Conservation (phyloP, 2,113 vertebrate species). For the Bubo blakistoni region DNA sequence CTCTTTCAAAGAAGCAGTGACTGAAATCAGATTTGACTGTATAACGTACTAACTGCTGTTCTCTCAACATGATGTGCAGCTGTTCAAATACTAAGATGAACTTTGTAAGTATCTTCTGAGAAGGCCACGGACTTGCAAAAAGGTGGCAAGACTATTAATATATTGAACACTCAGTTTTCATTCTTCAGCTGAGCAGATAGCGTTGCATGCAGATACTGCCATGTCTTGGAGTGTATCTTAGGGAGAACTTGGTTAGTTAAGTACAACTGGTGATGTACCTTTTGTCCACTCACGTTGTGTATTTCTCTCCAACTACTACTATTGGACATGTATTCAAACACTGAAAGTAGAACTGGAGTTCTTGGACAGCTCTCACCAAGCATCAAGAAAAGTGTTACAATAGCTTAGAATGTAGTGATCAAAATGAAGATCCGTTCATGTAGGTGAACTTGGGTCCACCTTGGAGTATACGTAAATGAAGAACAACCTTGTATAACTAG, state of each 20-base stretch:
- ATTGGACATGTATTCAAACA: background rate
- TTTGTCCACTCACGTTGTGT: fast-evolving
- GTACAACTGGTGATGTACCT: background rate
- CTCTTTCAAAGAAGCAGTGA: background rate
- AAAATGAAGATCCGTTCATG: background rate
- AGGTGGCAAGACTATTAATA: background rate
- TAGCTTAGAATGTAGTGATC: background rate
- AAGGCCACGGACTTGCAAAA: background rate
- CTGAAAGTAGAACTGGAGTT: background rate
- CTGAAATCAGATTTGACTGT: background rate
- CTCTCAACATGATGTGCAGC: background rate
- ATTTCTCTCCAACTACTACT: background rate
- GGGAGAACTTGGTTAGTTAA: background rate
- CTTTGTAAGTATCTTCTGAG: background rate
- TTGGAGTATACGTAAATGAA: background rate
- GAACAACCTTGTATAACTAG: background rate
- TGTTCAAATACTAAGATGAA: background rate
- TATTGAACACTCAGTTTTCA: background rate
- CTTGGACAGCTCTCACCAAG: background rate
- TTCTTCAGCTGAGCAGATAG: background rate
- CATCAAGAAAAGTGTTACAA: background rate
- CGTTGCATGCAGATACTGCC: background rate
- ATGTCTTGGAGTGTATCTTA: background rate
- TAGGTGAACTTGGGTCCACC: background rate
- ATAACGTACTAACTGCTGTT: background rate